A percentile compares a stretch with the other conserved stretches of the same genome.
These are phyloP conservation scores for Morbakka virulenta DNA, from an alignment of 30 jellyfish, hydroid and myxozoan genomes.

Conservation along the genomic window DNA sequence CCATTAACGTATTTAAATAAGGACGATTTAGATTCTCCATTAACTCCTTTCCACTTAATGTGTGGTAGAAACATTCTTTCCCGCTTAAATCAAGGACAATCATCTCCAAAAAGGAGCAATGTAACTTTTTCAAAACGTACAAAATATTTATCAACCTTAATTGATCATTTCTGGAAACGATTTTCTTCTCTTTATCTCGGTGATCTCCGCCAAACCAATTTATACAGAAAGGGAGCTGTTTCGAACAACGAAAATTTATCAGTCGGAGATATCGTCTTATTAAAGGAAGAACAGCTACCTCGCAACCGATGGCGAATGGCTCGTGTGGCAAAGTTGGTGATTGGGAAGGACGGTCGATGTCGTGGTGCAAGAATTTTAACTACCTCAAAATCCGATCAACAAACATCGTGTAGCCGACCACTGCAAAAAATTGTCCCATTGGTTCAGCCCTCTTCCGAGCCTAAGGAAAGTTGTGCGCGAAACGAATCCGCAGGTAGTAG, in stretches of 20 bases:
- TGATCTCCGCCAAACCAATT: conserved; percentile 2
- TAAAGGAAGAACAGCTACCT: conserved; percentile 8
- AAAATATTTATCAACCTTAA: neutral
- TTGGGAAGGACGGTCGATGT: neutral
- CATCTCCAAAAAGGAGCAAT: too few species aligned
- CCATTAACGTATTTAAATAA: too few species aligned
- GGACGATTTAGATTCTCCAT: too few species aligned
- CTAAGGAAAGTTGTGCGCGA: too few species aligned
- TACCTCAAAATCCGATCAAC: neutral
- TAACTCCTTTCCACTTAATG: too few species aligned
- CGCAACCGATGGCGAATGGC: conserved; percentile 7
- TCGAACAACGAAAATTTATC: neutral
- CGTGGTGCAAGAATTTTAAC: neutral
- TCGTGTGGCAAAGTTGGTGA: neutral
- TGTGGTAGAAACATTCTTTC: too few species aligned
- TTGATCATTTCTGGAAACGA: neutral
- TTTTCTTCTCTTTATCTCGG: neutral
- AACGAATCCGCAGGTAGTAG: too few species aligned
- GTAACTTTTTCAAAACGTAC: too few species aligned
- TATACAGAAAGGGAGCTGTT: neutral
- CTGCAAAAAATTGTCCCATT: neutral
- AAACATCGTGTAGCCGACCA: neutral
- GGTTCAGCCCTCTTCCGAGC: too few species aligned
- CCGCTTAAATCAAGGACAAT: too few species aligned
- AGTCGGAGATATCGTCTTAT: conserved; percentile 1